Evolutionary conservation across 1,140 invertebrate species (phyloP).

Genomic region (Triops longicaudatus): DNA sequence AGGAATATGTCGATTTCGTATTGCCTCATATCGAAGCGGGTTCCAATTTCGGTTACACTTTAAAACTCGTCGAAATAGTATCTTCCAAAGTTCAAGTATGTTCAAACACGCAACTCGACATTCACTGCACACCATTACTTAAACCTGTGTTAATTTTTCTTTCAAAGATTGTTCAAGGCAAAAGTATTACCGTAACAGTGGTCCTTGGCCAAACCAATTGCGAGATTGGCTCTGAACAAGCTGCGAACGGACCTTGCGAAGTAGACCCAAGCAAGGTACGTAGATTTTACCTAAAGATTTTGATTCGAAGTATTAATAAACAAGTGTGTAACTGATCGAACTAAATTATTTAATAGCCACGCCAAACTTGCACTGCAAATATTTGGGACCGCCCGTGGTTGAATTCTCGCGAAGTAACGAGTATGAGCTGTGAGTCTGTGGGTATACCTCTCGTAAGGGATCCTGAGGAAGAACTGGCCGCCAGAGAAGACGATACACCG

Average conservation of each 20-base stretch:
- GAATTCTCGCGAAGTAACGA: slow-evolving; percentile 22
- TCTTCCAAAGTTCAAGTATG: background rate
- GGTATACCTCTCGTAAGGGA: slow-evolving; percentile 31
- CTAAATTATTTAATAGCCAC: background rate
- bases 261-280: background rate
- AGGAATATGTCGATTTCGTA: background rate
- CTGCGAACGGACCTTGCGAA: background rate
- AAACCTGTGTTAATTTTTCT: background rate
- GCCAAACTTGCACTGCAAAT: slow-evolving; percentile 17
- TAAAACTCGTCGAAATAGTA: background rate
- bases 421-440: slow-evolving; percentile 16
- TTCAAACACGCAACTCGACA: background rate
- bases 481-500: slow-evolving; percentile 21
- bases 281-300: background rate
- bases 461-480: slow-evolving; percentile 44
- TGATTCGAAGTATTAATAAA: background rate
- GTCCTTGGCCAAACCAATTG: background rate
- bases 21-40: background rate
- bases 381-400: slow-evolving; percentile 26
- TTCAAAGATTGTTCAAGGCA: background rate
- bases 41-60: background rate
- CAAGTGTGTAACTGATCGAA: background rate
- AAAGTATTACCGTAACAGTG: background rate
- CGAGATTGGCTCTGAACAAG: background rate
- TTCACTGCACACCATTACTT: background rate